A percentile compares a stretch with the other conserved stretches of the same genome.
Evolutionary conservation across 2,113 vertebrate genomes (phyloP).

Genomic region (Ceratotherium simum): DNA sequence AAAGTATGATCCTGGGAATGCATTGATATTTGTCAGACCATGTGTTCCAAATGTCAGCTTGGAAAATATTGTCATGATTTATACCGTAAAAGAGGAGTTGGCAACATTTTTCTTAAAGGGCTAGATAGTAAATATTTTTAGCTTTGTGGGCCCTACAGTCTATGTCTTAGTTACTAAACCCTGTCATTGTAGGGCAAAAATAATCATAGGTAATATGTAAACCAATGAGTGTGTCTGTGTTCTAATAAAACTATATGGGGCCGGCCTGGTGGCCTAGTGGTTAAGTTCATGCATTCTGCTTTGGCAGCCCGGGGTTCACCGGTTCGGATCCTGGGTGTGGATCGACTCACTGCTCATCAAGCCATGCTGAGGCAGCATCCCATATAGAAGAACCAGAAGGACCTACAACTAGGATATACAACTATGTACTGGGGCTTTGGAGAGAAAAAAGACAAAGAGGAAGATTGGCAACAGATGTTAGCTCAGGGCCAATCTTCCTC

Average conservation of each 20-base stretch:
- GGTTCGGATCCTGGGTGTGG: too few species aligned
- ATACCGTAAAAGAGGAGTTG: neutral
- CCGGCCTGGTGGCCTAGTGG: too few species aligned
- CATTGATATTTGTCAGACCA: neutral
- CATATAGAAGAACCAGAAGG: too few species aligned
- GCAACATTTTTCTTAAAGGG: neutral
- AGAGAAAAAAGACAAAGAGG: too few species aligned
- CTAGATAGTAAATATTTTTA: neutral
- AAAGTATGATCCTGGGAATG: neutral
- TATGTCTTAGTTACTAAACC: neutral
- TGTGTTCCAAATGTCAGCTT: neutral
- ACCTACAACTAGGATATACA: too few species aligned
- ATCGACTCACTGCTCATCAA: too few species aligned
- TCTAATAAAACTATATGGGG: neutral
- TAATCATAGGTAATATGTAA: neutral
- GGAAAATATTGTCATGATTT: neutral
- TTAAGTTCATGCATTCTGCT: too few species aligned
- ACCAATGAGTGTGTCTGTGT: neutral
- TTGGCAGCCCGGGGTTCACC: too few species aligned
- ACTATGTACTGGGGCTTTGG: too few species aligned
- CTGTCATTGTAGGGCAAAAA: neutral
- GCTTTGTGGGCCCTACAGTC: neutral
- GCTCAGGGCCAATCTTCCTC: too few species aligned
- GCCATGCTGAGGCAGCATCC: too few species aligned
- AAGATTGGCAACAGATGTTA: too few species aligned